These are phyloP conservation scores for Echeneis naucrates DNA, from an alignment of 2,797 vertebrate genomes.

Conservation along the genomic window DNA sequence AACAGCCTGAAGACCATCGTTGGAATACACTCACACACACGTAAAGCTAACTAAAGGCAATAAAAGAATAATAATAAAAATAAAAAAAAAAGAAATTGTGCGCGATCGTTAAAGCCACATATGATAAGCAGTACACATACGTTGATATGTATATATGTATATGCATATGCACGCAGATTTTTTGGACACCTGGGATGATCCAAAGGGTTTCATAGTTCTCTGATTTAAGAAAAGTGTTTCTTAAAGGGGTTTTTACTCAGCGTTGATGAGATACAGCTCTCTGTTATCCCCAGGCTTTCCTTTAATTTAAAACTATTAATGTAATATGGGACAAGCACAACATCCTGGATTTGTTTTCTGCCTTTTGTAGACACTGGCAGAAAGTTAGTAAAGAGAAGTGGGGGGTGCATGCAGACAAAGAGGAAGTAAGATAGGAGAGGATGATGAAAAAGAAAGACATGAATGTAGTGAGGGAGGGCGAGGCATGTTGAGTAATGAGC, in stretches of 20 bases:
- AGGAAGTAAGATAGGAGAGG: conserved; percentile 33
- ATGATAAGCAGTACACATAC: background rate
- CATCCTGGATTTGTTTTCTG: conserved; percentile 13
- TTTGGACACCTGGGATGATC: background rate
- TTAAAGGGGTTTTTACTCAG: background rate
- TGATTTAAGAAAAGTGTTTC: background rate
- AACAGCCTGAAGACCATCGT: conserved; percentile 57
- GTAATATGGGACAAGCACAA: conserved; percentile 2
- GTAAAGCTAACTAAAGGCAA: background rate
- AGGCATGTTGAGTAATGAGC: conserved; percentile 85
- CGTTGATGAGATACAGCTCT: background rate
- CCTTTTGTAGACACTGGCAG: conserved; percentile 22
- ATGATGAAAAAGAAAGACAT: conserved; percentile 51
- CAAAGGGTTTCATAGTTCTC: background rate
- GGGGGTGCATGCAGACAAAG: conserved; percentile 33
- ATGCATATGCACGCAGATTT: background rate
- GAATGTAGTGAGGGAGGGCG: conserved; percentile 52
- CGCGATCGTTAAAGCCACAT: background rate
- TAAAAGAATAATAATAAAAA: conserved; percentile 1
- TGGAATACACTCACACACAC: conserved; percentile 16
- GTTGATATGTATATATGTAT: no score
- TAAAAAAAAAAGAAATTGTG: background rate
- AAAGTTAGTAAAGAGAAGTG: conserved; percentile 28
- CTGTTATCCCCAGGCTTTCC: background rate
- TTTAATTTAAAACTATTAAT: background rate